Conservation (phyloP, 2,888 invertebrate species). For the Cheiracanthium punctorium region DNA sequence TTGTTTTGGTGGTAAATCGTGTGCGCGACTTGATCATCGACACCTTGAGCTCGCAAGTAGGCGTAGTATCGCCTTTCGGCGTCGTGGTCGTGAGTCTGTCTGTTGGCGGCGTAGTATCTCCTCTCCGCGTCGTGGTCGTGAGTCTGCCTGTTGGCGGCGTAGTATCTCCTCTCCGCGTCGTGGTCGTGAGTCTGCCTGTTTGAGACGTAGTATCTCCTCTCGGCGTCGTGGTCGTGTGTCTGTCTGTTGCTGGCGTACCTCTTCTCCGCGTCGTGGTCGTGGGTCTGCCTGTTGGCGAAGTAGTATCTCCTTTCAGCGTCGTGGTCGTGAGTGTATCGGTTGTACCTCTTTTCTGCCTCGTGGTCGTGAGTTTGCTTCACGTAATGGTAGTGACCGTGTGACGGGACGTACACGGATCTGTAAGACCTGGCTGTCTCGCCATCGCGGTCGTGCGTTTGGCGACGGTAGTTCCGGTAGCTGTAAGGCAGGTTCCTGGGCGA, state of each 20-base stretch:
- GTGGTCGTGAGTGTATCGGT: constrained; percentile 25
- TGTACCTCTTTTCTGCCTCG: constrained; percentile 39
- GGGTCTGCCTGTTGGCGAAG: constrained; percentile 17
- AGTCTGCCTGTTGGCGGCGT: background rate
- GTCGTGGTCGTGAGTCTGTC: constrained; percentile 25
- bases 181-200: constrained; percentile 49
- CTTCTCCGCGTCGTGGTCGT: constrained; percentile 49
- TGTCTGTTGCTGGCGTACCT: background rate
- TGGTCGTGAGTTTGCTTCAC: constrained; percentile 46
- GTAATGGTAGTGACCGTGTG: constrained; percentile 20
- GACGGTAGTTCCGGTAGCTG: constrained; percentile 6
- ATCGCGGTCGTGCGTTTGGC: constrained; percentile 18
- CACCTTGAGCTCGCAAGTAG: constrained; percentile 28
- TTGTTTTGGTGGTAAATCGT: background rate
- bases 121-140: constrained; percentile 34
- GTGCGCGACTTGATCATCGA: constrained; percentile 22
- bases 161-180: constrained; percentile 28
- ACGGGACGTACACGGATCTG: background rate
- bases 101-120: constrained; percentile 9
- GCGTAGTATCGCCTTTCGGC: background rate
- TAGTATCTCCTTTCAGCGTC: constrained; percentile 18
- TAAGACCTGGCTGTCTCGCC: background rate
- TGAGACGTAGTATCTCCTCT: background rate
- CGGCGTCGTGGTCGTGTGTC: constrained; percentile 25
- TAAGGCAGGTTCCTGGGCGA: background rate